Base-by-base conservation (phyloP, 1,140 invertebrate species). In the Leguminivora glycinivorella region DNA sequence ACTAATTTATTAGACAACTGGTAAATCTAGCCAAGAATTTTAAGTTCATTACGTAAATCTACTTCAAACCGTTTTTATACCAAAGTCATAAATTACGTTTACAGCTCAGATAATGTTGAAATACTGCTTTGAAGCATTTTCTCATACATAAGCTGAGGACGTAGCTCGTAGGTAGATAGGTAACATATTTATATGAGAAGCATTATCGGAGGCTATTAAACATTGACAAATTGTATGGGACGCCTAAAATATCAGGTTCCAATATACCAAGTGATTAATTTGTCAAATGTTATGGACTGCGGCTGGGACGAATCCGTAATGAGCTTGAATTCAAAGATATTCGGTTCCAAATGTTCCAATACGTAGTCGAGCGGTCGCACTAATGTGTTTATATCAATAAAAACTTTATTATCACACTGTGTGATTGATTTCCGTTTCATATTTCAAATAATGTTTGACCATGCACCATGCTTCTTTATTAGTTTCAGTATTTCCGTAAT, bases 281-380 rank as follows among this genome's bases (percentile, higher is more conserved):
- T 72, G 68, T 72, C 70, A 72, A 72, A 69, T 70, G 60, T 70
- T 72, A 72, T 75, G 26, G 70, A 38, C 66, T 40, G 26, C 67
- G 63, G 56, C 63, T 72, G 58, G 60, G 68, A 69, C 68, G 73
- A 74, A 74, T 74, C 58, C n/a, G 67, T 71, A 74, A 74, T 74
- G 73, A 74, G 67, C 67, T 73, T 70, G 6, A 34, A 71, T 56
- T 47, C 40, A 56, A 60, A 69, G 68, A 71, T 31, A 60, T 9
- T 68, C 69, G 69, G 24, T 69, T 71, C 68, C 47, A 52, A 52
- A 66, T 67, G 24, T 69, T 71, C 68, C 47, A 52, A 52, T 52
- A 52, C 47, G 47, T 22, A n/a, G 6, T n/a, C 47, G 19, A 22
- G 17, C 19, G 47, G n/a, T 52, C 47, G 47, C 22, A 22, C 17